phyloP scores from a whole-genome alignment of 2,797 vertebrate species.

The Hippopotamyrus pictus region DNA sequence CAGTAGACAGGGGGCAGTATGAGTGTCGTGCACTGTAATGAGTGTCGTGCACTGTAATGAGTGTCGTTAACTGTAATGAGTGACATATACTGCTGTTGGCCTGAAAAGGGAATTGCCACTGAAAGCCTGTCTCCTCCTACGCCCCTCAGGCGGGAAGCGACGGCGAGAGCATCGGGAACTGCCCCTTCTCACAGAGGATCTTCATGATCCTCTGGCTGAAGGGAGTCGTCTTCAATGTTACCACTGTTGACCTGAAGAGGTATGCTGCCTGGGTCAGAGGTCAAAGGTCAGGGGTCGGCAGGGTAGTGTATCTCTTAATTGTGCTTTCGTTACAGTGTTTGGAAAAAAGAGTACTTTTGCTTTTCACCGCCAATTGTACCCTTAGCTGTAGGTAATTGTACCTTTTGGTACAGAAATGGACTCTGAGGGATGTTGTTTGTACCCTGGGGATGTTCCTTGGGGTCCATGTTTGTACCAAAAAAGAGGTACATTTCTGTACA shows the following conservation, averaged over 20 bases:
- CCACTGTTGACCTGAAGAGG: constrained; percentile 96
- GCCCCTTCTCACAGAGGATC: constrained; percentile 94
- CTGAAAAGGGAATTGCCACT: not conserved
- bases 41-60: too few species aligned
- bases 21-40: too few species aligned
- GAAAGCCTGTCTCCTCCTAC: constrained; percentile 7
- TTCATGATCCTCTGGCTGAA: constrained; percentile 99
- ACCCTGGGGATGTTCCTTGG: not conserved
- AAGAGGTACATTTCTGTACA: not conserved
- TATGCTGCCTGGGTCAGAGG: constrained; percentile 38
- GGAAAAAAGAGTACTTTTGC: not conserved
- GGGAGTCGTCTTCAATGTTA: constrained; percentile 98
- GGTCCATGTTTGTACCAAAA: not conserved
- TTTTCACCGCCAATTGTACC: not conserved
- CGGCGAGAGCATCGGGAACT: constrained; percentile 97
- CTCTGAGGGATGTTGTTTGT: not conserved
- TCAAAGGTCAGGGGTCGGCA: not conserved
- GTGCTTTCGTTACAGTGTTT: not conserved
- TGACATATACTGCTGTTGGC: not conserved
- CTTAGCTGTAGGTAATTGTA: not conserved
- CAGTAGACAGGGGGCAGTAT: not conserved
- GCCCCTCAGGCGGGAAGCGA: constrained; percentile 79
- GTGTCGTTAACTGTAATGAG: too few species aligned
- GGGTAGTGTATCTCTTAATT: not conserved
- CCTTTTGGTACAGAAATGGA: not conserved